Conservation (phyloP, 2,113 vertebrate species). For the Onychorhynchus coronatus region DNA sequence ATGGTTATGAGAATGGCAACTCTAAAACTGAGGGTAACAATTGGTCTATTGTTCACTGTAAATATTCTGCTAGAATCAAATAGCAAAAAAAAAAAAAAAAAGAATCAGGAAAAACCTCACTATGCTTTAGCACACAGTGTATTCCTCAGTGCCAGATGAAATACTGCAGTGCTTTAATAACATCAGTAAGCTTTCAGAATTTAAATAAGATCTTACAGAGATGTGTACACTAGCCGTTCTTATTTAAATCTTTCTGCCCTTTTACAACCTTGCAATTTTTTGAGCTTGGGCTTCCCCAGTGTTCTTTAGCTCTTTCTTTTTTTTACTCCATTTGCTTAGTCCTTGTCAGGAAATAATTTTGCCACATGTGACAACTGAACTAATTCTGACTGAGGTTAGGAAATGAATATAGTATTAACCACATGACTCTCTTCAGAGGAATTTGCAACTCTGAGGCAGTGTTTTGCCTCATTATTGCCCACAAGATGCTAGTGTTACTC, state of each 20-base stretch:
- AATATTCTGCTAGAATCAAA: background rate
- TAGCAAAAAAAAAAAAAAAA: background rate
- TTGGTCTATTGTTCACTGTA: background rate
- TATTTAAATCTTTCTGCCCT: background rate
- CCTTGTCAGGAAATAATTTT: background rate
- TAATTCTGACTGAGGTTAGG: background rate
- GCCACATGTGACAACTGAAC: accelerated
- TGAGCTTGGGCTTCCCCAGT: background rate
- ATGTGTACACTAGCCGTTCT: accelerated
- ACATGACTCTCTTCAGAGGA: background rate
- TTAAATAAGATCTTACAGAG: background rate
- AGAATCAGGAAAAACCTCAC: background rate
- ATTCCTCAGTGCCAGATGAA: background rate
- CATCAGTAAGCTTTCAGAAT: background rate
- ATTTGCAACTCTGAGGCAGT: background rate
- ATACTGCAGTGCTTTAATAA: background rate
- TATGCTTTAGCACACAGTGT: background rate
- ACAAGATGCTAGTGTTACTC: background rate
- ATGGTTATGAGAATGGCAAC: background rate
- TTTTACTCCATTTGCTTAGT: background rate
- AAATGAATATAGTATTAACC: background rate
- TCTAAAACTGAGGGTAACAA: background rate
- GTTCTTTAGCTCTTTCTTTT: background rate
- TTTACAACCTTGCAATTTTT: background rate
- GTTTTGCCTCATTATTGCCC: background rate